These are phyloP conservation scores for Ryuthela nishihirai DNA, from an alignment of 2,888 invertebrate genomes.

Conservation along the genomic window DNA sequence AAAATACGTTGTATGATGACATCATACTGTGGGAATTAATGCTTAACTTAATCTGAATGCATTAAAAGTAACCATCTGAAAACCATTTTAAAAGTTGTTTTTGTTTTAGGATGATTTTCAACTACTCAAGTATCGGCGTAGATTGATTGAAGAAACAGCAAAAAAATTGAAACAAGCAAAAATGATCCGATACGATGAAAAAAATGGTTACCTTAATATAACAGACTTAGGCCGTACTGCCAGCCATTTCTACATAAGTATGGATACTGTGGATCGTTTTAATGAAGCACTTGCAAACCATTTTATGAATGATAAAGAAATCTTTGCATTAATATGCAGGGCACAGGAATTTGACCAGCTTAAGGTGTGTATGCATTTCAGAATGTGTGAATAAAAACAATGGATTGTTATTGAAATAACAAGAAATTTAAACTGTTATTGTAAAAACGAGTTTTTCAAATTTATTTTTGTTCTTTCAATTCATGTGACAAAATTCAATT, in stretches of 20 bases:
- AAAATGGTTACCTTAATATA: conserved; percentile 68
- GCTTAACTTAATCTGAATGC: too few species aligned
- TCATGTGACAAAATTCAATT: too few species aligned
- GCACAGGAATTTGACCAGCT: conserved; percentile 94
- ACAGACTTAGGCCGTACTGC: conserved; percentile 90
- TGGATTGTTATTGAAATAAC: too few species aligned
- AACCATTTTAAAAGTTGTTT: too few species aligned
- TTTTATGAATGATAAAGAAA: conserved; percentile 74
- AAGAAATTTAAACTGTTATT: too few species aligned
- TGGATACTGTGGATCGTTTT: conserved; percentile 81
- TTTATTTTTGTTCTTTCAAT: too few species aligned
- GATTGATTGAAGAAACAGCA: conserved; percentile 75
- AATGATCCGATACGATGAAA: conserved; percentile 87
- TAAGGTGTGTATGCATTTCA: too few species aligned
- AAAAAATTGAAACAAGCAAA: conserved; percentile 81
- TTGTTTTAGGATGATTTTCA: conserved; percentile 67
- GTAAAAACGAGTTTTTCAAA: too few species aligned
- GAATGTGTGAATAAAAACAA: too few species aligned
- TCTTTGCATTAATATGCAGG: conserved; percentile 84
- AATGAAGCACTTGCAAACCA: conserved; percentile 61
- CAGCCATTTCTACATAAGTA: conserved; percentile 95
- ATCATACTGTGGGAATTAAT: too few species aligned
- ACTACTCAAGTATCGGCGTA: conserved; percentile 69
- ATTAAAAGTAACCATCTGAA: too few species aligned
- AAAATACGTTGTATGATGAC: too few species aligned